Evolutionary conservation across 2,113 vertebrate species (phyloP), one percentile per base, ranked within the genome.

Genomic region (Haplochromis vanheusdeni): DNA sequence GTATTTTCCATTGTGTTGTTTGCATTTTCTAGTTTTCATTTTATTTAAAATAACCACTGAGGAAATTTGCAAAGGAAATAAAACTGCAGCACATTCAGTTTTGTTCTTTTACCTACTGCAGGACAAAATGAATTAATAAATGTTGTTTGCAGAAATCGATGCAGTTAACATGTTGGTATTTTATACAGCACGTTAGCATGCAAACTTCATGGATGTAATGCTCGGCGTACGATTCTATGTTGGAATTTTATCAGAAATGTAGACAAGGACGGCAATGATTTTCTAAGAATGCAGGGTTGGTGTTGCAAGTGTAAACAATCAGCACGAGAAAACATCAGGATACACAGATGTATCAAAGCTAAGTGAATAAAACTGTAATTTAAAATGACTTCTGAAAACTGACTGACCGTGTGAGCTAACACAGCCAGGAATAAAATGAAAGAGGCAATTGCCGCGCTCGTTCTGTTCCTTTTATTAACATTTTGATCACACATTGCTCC

Each of bases 171-270:
- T 28, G 45, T 31, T 31, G 42, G 10, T 19, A 49, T 77, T 47
- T 77, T 77, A 77, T 37, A 65, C 19, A 65, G 2, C 3, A 31
- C 10, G 5, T 31, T 77, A 31, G 16, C 17, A n/a, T 31, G 70
- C 16, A 47, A 31, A 7, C 6, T 49, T 4, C 23, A 28, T 47
- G 14, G 23, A 12, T 47, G 73, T 13, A 3, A n/a, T 49, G 73
- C 33, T 68, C 11, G 0, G 4, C 0, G 1, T 65, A 65, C 0
- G 16, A 31, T 19, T 77, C 70, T 19, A 1, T 19, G 42, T 31
- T 51, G 45, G 73, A 51, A n/a, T 77, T 51, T 31, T 0, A n/a
- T 49, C 45, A 77, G 70, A 31, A 77, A 77, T 77, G 42, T 31
- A 31, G 70, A 12, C 26, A 19, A 77, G 70, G 70, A 12, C 1